Percentiles rank a stretch among this genome's conserved stretches.
Conservation (phyloP, 2,888 invertebrate genomes). For the Cephus runcator region DNA sequence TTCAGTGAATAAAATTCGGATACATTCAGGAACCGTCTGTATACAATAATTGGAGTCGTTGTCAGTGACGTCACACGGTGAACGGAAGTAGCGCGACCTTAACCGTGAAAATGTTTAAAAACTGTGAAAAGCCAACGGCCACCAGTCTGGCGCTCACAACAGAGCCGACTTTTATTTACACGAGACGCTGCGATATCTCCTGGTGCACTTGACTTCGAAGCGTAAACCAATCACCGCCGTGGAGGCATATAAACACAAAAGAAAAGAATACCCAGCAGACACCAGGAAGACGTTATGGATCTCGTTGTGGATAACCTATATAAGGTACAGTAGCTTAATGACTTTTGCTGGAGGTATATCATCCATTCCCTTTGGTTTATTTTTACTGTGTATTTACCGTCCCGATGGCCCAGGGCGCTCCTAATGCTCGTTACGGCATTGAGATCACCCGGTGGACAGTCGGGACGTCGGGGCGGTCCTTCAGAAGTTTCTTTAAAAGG, state of each 20-base stretch:
- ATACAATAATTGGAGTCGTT: neutral
- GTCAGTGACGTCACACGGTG: neutral
- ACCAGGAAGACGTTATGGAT: constrained; percentile 18
- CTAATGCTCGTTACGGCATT: neutral
- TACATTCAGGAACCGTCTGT: neutral
- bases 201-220: neutral
- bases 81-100: neutral
- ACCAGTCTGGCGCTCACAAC: neutral
- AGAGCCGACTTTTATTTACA: neutral
- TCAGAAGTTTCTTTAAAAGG: constrained; percentile 55
- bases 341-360: neutral
- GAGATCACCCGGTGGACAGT: constrained; percentile 14
- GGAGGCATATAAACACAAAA: constrained; percentile 36
- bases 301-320: neutral
- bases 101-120: neutral
- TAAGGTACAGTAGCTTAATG: neutral
- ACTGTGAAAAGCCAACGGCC: neutral
- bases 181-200: neutral
- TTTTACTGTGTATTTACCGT: constrained; percentile 20
- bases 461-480: constrained; percentile 34
- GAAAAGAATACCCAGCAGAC: constrained; percentile 3
- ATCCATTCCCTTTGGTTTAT: neutral
- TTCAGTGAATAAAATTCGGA: neutral
- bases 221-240: constrained; percentile 27
- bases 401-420: constrained; percentile 21